Evolutionary conservation across 2,797 vertebrate genomes (phyloP).

Genomic region (Muscicapa comitata): DNA sequence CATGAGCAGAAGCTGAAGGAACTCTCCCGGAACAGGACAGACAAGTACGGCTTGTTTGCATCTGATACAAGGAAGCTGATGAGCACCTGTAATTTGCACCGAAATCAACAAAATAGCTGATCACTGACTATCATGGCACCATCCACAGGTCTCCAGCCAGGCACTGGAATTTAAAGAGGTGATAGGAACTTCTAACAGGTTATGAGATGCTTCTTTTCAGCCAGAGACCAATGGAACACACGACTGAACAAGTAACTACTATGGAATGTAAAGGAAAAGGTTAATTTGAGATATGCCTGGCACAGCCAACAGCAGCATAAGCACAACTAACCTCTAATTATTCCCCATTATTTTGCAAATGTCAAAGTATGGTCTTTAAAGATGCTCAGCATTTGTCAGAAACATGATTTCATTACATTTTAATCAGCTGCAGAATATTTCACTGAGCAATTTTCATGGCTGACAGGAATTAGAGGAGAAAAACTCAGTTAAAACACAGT

Average conservation of each 20-base stretch:
- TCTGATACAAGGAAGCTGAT: not conserved
- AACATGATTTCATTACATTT: not conserved
- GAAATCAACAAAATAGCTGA: not conserved
- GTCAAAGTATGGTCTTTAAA: not conserved
- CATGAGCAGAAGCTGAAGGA: not conserved
- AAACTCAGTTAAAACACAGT: not conserved
- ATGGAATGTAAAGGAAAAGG: not conserved
- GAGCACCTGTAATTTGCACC: not conserved
- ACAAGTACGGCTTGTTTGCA: not conserved
- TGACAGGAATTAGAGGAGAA: not conserved
- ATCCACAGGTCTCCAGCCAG: not conserved
- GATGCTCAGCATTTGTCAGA: not conserved
- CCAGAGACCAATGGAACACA: not conserved
- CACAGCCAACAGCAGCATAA: not conserved
- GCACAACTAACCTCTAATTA: not conserved
- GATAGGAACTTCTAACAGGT: rapidly evolving
- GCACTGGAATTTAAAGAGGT: not conserved
- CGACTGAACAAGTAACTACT: rapidly evolving
- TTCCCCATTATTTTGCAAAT: not conserved
- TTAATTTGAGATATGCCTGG: not conserved
- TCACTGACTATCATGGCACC: not conserved
- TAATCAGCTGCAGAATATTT: not conserved
- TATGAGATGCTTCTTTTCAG: not conserved
- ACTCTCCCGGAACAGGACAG: not conserved
- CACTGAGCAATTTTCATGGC: not conserved